Conservation (phyloP, 2,797 vertebrate genomes). For the Hippocampus kuda region DNA sequence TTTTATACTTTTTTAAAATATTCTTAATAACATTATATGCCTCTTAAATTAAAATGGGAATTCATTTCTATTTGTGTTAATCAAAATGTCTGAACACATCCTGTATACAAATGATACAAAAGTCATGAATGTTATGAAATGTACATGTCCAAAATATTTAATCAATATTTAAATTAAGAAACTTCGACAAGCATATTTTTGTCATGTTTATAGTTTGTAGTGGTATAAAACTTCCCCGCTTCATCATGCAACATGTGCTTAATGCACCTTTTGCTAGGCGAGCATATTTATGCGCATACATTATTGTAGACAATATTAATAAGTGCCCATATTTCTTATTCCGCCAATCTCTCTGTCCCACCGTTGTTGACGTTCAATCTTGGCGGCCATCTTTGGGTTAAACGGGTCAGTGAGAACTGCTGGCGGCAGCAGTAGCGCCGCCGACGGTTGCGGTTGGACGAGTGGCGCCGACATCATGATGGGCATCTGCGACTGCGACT, state of each 20-base stretch:
- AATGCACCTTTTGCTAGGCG: not conserved
- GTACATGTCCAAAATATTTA: no score
- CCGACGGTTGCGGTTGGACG: slow-evolving; percentile 72
- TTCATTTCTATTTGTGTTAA: no score
- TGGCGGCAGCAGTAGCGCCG: slow-evolving; percentile 65
- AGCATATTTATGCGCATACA: not conserved
- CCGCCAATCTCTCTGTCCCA: slow-evolving; percentile 36
- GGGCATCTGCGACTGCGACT: slow-evolving; percentile 53
- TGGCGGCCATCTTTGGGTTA: slow-evolving; percentile 95
- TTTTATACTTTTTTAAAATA: no score
- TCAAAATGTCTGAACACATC: no score
- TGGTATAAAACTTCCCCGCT: not conserved
- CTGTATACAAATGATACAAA: no score
- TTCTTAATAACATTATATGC: no score
- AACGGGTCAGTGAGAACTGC: slow-evolving; percentile 76
- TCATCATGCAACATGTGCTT: not conserved
- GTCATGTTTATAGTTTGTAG: not conserved
- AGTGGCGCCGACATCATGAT: slow-evolving; percentile 69
- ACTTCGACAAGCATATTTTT: no score
- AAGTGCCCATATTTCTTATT: not conserved
- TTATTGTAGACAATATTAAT: not conserved
- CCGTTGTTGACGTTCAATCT: slow-evolving; percentile 97
- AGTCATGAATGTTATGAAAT: no score
- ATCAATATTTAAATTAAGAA: no score
- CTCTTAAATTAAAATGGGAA: no score